Percentiles rank a stretch among this genome's conserved stretches.
phyloP scores from a whole-genome alignment of 2,113 vertebrate species.

The Dipodomys ordii region DNA sequence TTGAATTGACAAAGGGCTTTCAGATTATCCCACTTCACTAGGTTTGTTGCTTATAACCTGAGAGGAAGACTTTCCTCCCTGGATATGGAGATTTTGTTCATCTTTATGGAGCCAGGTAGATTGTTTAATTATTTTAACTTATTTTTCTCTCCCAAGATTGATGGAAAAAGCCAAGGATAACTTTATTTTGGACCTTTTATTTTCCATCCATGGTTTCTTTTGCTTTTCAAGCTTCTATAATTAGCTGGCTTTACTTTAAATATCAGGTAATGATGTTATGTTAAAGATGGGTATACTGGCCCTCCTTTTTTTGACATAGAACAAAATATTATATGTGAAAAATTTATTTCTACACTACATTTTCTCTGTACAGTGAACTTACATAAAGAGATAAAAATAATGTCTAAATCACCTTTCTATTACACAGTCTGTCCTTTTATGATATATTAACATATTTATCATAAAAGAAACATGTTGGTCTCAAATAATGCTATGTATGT shows the following conservation, averaged over 20 bases:
- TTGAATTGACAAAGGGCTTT: neutral
- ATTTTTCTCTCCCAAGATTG: neutral
- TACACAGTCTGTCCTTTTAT: neutral
- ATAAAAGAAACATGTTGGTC: neutral
- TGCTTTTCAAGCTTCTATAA: neutral
- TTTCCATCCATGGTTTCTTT: neutral
- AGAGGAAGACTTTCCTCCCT: neutral
- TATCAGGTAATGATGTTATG: conserved; percentile 8
- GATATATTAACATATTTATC: neutral
- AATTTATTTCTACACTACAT: neutral
- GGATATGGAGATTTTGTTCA: neutral
- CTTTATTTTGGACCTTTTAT: neutral
- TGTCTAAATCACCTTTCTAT: neutral
- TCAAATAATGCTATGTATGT: neutral
- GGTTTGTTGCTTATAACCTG: neutral
- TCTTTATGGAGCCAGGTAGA: neutral
- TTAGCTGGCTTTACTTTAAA: neutral
- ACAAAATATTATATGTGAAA: no score
- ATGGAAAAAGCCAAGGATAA: neutral
- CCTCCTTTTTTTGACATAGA: neutral
- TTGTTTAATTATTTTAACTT: neutral
- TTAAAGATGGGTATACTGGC: neutral
- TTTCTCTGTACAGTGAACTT: conserved; percentile 13
- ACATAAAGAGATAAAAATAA: neutral
- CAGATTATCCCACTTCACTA: neutral